Conservation (phyloP, 2,113 vertebrate genomes). For the Coturnix japonica region DNA sequence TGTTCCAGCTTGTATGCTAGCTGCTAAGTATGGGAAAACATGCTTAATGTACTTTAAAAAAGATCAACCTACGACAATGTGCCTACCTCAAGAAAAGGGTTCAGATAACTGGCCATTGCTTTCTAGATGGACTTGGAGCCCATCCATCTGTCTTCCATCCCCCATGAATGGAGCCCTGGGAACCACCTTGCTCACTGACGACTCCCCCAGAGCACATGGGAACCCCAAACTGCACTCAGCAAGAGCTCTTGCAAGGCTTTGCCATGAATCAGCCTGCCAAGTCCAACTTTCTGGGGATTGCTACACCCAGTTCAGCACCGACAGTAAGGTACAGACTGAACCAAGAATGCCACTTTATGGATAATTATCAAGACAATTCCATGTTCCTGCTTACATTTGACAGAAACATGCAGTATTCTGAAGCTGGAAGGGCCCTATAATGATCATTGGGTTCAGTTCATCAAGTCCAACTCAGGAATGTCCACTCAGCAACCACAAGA, state of each 20-base stretch:
- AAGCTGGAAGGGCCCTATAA: neutral
- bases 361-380: neutral
- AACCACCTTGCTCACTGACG: rapidly evolving
- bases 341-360: neutral
- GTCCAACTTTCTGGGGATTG: neutral
- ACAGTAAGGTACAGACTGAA: neutral
- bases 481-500: neutral
- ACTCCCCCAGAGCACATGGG: neutral
- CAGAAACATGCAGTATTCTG: neutral
- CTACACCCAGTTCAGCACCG: neutral
- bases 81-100: neutral
- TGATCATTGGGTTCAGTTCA: neutral
- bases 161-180: rapidly evolving
- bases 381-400: neutral
- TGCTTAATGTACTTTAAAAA: neutral
- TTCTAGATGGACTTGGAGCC: neutral
- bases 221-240: rapidly evolving
- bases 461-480: neutral
- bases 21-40: neutral
- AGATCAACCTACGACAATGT: too few species aligned
- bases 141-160: neutral
- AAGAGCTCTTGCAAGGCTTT: rapidly evolving
- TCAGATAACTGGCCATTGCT: neutral
- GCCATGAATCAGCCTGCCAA: neutral
- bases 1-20: neutral